Base-by-base conservation (phyloP, 1,140 invertebrate species). In the Lamellibrachia luymesi region DNA sequence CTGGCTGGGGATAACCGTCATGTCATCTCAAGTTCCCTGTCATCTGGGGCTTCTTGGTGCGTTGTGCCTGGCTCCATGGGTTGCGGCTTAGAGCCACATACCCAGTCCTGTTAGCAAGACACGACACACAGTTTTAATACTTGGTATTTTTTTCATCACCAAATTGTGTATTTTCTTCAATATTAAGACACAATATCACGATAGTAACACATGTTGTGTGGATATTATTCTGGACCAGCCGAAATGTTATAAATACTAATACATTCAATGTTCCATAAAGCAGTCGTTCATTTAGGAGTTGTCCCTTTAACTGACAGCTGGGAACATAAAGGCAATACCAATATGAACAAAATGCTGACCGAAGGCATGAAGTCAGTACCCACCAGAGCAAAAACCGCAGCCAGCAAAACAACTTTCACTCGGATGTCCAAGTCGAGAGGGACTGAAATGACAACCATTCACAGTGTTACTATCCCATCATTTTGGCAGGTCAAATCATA, bases 391-490 rank as follows among this genome's bases (percentile, higher is more conserved):
- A 97, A 96, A 22, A 95, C 94, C 7, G 98, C 98, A 51, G 97
- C 98, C 2, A 98, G 95, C 93, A 98, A 96, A 7, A 98, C 97
- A 1, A 98, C 98, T 95, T 98, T 98, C 95, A 98, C 97, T 94
- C 97, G 97, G 10, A 98, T 98, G 95, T 98, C 98, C 93, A 98
- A 96, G 95, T 98, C 98, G 95, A 97, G 96, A 2, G 98, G 98
- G 96, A 98, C 93, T 93, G 91, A 2, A 93, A 93, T 52, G 52
- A 92, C 2, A 2, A 93, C 38, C 7, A 38, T 90, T 22, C 25
- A 80, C 6, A 13, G 25, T 80, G 64, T 8, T 80, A 22, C 13
- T 2, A 17, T 80, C 13, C 22, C 25, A 50, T 64, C n/a, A 64
- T 6, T 52, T 90, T 90, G 25, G 13, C 38, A n/a, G 10, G 50